Evolutionary conservation across 2,797 vertebrate species (phyloP), one percentile per base, ranked within the genome.

Genomic region (Iguana delicatissima): DNA sequence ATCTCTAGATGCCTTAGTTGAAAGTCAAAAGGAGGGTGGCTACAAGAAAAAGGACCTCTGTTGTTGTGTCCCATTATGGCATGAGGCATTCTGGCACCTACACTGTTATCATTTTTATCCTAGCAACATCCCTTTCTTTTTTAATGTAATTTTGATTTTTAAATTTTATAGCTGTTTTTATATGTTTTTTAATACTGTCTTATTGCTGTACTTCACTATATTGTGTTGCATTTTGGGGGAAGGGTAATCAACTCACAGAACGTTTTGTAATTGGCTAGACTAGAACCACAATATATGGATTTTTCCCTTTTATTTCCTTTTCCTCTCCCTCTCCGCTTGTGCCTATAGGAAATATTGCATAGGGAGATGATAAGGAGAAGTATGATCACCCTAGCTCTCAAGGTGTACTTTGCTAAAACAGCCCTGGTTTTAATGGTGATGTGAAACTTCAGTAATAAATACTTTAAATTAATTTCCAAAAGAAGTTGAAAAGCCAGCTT

Each of bases 381-480:
- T 52, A 62, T 38, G 22, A 16, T 46, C 22, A 79, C n/a, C 38
- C 62, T 46, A 13, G 18, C 14, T 55, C 52, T 8, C 3, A 69
- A 57, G 20, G 14, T 6, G 14, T 74, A 74, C 20, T 32, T 55
- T 38, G 76, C 12, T 42, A 79, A 69, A 46, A 46, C 3, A 46
- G 10, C 50, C 20, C 10, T 57, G n/a, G 69, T 6, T 74, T 13
- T 38, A 72, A n/a, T 85, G 80, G 8, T 9, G 29, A 14, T 76
- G 76, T 0, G 87, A 74, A 59, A 77, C 80, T 89, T 91, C 42
- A 91, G 76, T 35, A 89, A 10, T 35, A 73, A 87, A 20, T 35
- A 80, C 67, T 50, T 7, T 85, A 83, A 91, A 72, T 72, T 87
- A 84, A 74, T 88, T 73, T 90, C 26, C 24, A 93, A 26, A 2